Evolutionary conservation across 2,797 vertebrate genomes (phyloP), one percentile per base, ranked within the genome.

Genomic region (Girardinus metallicus): DNA sequence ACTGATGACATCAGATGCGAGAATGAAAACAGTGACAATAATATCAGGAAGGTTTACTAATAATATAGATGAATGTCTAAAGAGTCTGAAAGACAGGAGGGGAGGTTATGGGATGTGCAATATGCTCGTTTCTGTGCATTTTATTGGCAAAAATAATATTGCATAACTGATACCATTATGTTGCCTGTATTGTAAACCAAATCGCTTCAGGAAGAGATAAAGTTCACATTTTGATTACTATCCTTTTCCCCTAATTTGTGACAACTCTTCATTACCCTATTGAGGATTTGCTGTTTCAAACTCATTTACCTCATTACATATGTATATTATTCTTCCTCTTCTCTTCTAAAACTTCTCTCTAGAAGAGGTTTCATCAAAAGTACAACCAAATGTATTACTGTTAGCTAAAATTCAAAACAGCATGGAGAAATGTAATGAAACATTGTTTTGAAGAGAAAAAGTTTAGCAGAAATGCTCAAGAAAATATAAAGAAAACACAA

Each of bases 401-500:
- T 71, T 13, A 46, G 43, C 26, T 11, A 46, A n/a, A 46, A 29
- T 72, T 72, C 43, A 46, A 46, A 72, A 72, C 43, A 71, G 23
- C 13, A 29, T 41, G 36, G 64, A 68, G 36, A 39, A 68, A 68
- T 68, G 64, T 26, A 26, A 68, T 23, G 44, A 72, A 72, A 72
- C 26, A 46, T 16, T 72, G 43, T 43, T 70, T 43, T 26, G 23
- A 70, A 70, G 26, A 46, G 68, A 44, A 44, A 70, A 26, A 12
- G 9, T 68, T 68, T 29, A 16, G 3, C 41, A 46, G 26, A 29
- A 44, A 46, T 29, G 41, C 43, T 29, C 41, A 29, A 72, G 68
- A 44, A 44, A 72, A 15, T 46, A 72, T 29, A 72, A 72, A 44
- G 26, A 7, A 46, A 72, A 72, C 68, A 72, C 68, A 46, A 29